Percentiles rank a stretch among this genome's conserved stretches.
These are phyloP conservation scores for Orussus abietinus DNA, from an alignment of 1,140 invertebrate species.

Conservation along the genomic window DNA sequence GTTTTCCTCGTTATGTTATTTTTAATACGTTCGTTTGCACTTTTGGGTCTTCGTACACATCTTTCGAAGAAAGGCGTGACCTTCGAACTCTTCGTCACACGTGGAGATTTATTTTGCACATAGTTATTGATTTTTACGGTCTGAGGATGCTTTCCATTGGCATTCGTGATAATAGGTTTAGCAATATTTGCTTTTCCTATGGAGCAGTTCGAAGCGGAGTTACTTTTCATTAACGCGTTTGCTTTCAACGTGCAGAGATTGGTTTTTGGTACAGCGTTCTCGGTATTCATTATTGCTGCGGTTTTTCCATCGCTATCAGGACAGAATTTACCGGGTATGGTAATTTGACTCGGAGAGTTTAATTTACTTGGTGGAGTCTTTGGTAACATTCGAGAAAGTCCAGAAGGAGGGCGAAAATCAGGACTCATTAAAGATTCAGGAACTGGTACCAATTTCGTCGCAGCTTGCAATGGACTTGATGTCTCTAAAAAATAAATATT, in stretches of 20 bases:
- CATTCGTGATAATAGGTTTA: conserved; percentile 36
- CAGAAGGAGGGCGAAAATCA: conserved; percentile 63
- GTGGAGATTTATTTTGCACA: conserved; percentile 43
- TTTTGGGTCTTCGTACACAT: conserved; percentile 33
- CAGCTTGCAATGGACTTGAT: conserved; percentile 68
- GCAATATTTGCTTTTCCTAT: conserved; percentile 34
- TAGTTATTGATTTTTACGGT: conserved; percentile 49
- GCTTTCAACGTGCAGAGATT: conserved; percentile 30
- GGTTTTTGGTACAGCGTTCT: conserved; percentile 39
- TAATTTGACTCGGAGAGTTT: conserved; percentile 42
- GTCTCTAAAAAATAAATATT: conserved; percentile 31
- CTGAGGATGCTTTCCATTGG: conserved; percentile 40
- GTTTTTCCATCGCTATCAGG: conserved; percentile 34
- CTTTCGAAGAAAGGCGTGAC: conserved; percentile 40
- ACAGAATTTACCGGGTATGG: conserved; percentile 33
- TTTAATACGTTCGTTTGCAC: conserved; percentile 32
- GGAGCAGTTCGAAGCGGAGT: conserved; percentile 38
- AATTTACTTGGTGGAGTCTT: conserved; percentile 43
- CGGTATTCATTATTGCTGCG: conserved; percentile 38
- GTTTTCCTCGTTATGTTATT: conserved; percentile 26
- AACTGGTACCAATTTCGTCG: conserved; percentile 79
- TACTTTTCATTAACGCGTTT: conserved; percentile 38
- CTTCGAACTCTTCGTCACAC: conserved; percentile 31
- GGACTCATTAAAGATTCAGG: conserved; percentile 83
- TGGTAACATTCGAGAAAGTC: conserved; percentile 37